Evolutionary conservation across 2,113 vertebrate genomes (phyloP), one percentile per base, ranked within the genome.

Genomic region (Trichomycterus rosablanca): DNA sequence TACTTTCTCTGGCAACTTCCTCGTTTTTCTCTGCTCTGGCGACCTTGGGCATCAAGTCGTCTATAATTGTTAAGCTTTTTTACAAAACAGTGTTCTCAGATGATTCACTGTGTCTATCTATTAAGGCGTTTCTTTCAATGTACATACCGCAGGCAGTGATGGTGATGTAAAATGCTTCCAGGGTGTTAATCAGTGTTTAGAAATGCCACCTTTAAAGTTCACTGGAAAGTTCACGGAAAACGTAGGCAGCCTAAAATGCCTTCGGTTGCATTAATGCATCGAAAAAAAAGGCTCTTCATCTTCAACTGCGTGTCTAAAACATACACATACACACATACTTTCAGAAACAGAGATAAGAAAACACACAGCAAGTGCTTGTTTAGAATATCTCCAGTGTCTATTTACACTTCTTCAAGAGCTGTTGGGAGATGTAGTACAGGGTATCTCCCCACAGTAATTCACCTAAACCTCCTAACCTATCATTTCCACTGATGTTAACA

Each of bases 321-420:
- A n/a, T n/a, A n/a, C n/a, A n/a, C n/a, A n/a, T n/a, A 30, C 26
- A 7, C 26, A 30, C 26, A 30, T 30, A 7, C 26, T 3, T 30
- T 30, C n/a, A 55, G 11, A 42, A n/a, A n/a, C n/a, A n/a, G 26
- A 56, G 34, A 50, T 39, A 44, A 52, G 7, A 52, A 26, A 57
- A 37, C 58, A 67, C 14, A 24, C 40, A 26, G 46, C n/a, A n/a
- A n/a, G n/a, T n/a, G n/a, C 52, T 40, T 80, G 77, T 81, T 81
- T 81, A 77, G 70, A 73, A 74, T 74, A 76, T 76, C 48, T 56
- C 40, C 28, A 63, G 65, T 16, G 14, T 68, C 52, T 78, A 74
- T 83, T 84, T 81, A 77, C 59, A 70, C 76, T 74, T 72, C 62
- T 59, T 42, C 22, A 39, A n/a, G 59, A 53, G 55, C 15, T 80